Evolutionary conservation across 2,113 vertebrate genomes (phyloP), one percentile per base, ranked within the genome.

Genomic region (Vulpes ferrilata): DNA sequence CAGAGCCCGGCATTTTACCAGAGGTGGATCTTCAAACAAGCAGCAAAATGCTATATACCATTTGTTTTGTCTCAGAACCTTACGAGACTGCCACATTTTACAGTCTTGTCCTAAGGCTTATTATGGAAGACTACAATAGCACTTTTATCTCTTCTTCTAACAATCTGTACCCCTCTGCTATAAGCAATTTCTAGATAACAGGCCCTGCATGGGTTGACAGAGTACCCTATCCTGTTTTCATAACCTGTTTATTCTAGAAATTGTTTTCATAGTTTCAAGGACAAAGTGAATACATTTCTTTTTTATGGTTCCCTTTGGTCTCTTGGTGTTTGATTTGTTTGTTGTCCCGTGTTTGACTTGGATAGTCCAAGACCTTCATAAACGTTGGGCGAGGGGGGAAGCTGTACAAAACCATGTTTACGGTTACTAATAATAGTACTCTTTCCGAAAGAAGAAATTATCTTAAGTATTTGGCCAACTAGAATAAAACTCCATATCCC

Each of bases 231-330:
- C 87, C 78, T 96, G 88, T 97, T 98, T 97, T 97, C 57, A 81
- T 93, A 96, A 97, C 43, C 90, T 96, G 90, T 88, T 98, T 95
- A 90, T 93, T 97, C 93, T 96, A 98, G 92, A 97, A 96, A 98
- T 96, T 98, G 96, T 97, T 98, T 98, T 98, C 94, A 96, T 96
- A 93, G 94, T 97, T 97, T 95, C 95, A 96, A 98, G 97, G 94
- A 95, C 97, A 98, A 91, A 83, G 85, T 96, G 96, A 97, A 96
- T 93, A 86, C 65, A 89, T 97, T 97, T 96, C 96, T 90, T 96
- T 96, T 97, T 97, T 97, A 96, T 98, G 48, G 96, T 94, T 98
- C 93, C 88, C 94, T 97, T 97, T 96, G 96, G 97, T 96, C 97
- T 97, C 93, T 87, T 85, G 76, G 16, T 96, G 80, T 95, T 96